phyloP scores from a whole-genome alignment of 2,888 invertebrate genomes.

The Drosophila neotestacea region DNA sequence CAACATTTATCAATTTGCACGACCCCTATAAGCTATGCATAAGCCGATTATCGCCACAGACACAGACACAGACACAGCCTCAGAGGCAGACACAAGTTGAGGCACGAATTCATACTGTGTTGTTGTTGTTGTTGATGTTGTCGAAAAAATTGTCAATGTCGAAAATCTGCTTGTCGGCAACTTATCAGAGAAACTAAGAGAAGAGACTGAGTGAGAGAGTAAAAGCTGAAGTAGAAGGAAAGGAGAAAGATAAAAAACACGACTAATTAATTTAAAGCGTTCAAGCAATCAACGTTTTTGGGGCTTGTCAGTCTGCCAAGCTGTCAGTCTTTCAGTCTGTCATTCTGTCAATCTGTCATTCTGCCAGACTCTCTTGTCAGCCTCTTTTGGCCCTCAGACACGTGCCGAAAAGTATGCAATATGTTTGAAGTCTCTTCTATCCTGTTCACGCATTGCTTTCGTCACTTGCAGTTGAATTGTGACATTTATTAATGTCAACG shows the following conservation, averaged over 20 bases:
- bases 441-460: slow-evolving; percentile 32
- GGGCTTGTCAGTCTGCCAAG: slow-evolving; percentile 36
- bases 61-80: slow-evolving; percentile 10
- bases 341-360: slow-evolving; percentile 22
- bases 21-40: slow-evolving; percentile 48
- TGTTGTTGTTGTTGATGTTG: not conserved
- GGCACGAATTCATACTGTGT: slow-evolving; percentile 39
- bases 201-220: not conserved
- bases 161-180: slow-evolving; percentile 75
- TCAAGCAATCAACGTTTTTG: slow-evolving; percentile 63
- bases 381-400: slow-evolving; percentile 1
- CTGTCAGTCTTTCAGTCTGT: slow-evolving; percentile 23
- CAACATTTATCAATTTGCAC: slow-evolving; percentile 63
- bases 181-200: slow-evolving; percentile 60
- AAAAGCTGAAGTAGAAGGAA: slow-evolving; percentile 6
- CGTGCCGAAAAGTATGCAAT: slow-evolving; percentile 56
- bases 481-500: slow-evolving; percentile 79
- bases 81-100: slow-evolving; percentile 16
- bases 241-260: slow-evolving; percentile 38
- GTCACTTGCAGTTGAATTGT: slow-evolving; percentile 57
- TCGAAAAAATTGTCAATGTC: slow-evolving; percentile 63
- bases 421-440: slow-evolving; percentile 46
- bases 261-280: slow-evolving; percentile 77
- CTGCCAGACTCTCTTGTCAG: slow-evolving; percentile 17
- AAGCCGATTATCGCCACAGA: slow-evolving; percentile 71